Evolutionary conservation across 2,797 vertebrate genomes (phyloP), one percentile per base, ranked within the genome.

Genomic region (Chelmon rostratus): DNA sequence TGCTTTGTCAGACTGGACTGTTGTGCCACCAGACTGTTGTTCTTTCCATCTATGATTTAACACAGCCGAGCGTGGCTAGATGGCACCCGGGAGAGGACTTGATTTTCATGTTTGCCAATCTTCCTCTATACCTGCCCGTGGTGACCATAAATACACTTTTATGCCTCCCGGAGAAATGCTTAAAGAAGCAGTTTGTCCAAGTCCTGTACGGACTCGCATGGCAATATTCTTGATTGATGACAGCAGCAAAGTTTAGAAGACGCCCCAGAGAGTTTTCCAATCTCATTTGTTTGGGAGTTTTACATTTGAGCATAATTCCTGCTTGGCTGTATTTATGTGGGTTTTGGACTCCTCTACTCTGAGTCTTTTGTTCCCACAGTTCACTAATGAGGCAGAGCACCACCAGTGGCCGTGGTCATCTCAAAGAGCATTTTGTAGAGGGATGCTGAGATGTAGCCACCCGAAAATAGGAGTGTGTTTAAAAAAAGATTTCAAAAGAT

Each of bases 31-130:
- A 79, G 73, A 79, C 88, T 86, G 89, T 89, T 93, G 90, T 93
- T 91, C 88, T 83, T 84, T 89, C 88, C 85, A 71, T 85, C 86
- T 77, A 87, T 94, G 94, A 95, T 94, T 93, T 93, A 95, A 74
- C 84, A 79, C 86, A 79, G 83, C 85, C 9, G 40, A 83, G 83
- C 74, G 31, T 23, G 35, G 79, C 89, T 83, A 31, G 72, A 95
- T 88, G 87, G 91, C 88, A 89, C 94, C 92, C 93, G 15, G 38
- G 93, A 94, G 94, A 94, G 83, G 81, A 92, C 91, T 93, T 93
- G 91, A 93, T 93, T 94, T 92, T 93, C 91, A 91, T 91, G 93
- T 94, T 94, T 93, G 91, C 92, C 93, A 90, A 90, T 93, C 92
- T 90, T 91, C 92, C 86, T 93, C 92, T 91, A 88, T 94, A 93